A percentile compares a stretch with the other conserved stretches of the same genome.
phyloP scores from a whole-genome alignment of 64 coral and sea anemone genomes.

The Stichodactyla helianthus region DNA sequence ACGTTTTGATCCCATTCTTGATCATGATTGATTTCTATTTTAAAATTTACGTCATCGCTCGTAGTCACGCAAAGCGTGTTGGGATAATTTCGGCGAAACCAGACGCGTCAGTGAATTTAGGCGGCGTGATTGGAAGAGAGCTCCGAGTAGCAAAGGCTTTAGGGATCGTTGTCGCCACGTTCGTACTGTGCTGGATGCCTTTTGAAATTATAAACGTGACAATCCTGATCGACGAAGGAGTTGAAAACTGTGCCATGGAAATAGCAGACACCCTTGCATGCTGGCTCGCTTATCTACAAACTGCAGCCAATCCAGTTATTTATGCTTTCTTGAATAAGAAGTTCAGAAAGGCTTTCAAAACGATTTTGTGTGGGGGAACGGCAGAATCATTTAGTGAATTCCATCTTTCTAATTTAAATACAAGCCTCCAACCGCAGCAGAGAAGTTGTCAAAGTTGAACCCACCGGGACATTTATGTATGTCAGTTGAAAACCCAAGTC shows the following conservation, averaged over 20 bases:
- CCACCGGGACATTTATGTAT: too few species aligned
- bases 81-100: not conserved
- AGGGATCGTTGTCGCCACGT: constrained; percentile 74
- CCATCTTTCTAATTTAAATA: not conserved
- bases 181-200: constrained; percentile 84
- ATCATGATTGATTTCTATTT: constrained; percentile 66
- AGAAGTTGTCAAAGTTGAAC: not conserved
- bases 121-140: constrained; percentile 56
- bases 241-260: constrained; percentile 51
- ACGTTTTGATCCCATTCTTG: constrained; percentile 61
- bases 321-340: constrained; percentile 53
- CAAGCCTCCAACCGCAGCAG: not conserved
- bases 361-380: constrained; percentile 14
- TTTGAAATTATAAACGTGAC: constrained; percentile 78
- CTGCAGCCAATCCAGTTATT: constrained; percentile 50
- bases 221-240: constrained; percentile 52
- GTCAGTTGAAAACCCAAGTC: too few species aligned
- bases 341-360: constrained; percentile 64
- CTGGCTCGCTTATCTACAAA: constrained; percentile 78
- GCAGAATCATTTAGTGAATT: not conserved
- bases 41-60: constrained; percentile 80
- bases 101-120: not conserved
- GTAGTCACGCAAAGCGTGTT: constrained; percentile 56
- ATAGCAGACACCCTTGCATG: constrained; percentile 66
- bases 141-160: constrained; percentile 64